phyloP scores from a whole-genome alignment of 2,888 invertebrate species.

The Stegana nigrithorax region DNA sequence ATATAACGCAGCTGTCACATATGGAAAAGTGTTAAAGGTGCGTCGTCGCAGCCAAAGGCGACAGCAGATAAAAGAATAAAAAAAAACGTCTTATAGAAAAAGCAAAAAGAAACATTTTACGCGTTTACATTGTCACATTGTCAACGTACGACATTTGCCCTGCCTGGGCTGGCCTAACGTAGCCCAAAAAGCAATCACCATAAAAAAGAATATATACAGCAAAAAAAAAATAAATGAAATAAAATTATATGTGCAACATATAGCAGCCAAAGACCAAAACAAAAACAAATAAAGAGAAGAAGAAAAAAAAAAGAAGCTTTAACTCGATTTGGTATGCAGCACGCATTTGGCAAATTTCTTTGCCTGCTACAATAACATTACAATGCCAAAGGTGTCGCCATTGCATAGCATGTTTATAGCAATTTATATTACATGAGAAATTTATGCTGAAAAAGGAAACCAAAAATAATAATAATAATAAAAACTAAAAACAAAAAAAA shows the following conservation, averaged over 20 bases:
- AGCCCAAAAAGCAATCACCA: not conserved
- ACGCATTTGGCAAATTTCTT: too few species aligned
- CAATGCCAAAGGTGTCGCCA: too few species aligned
- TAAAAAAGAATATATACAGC: not conserved
- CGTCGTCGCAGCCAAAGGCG: constrained; percentile 32
- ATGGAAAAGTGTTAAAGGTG: constrained; percentile 49
- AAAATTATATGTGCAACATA: too few species aligned
- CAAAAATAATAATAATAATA: too few species aligned
- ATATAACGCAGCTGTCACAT: not conserved
- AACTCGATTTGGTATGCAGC: constrained; percentile 7
- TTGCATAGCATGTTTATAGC: too few species aligned
- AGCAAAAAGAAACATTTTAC: not conserved
- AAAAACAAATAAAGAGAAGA: too few species aligned
- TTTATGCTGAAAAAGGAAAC: too few species aligned
- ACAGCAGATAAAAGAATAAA: constrained; percentile 19
- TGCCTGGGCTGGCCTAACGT: too few species aligned
- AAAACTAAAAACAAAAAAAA: constrained; percentile 26
- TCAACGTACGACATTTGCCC: constrained; percentile 32
- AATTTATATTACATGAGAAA: too few species aligned
- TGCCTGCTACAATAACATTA: too few species aligned
- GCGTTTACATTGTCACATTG: constrained; percentile 44
- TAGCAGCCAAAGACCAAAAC: too few species aligned
- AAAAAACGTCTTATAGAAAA: not conserved
- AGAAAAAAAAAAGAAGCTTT: not conserved
- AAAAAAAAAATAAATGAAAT: not conserved